Percentiles rank a stretch among this genome's conserved stretches.
phyloP scores from a whole-genome alignment of 2,888 invertebrate genomes.

The Agrochola lychnidis region DNA sequence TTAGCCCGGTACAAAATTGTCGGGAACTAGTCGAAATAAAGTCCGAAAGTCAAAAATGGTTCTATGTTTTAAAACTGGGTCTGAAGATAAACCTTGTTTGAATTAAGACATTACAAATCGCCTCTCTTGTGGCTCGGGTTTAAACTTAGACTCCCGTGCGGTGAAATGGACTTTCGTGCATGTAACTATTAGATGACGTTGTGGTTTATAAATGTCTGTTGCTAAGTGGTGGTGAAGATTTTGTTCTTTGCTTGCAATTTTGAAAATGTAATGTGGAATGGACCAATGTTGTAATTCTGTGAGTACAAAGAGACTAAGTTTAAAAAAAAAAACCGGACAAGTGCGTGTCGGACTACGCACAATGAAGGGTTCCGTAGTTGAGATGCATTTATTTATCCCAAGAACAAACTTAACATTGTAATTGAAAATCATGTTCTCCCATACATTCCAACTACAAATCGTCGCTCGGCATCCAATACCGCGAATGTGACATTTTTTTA shows the following conservation, averaged over 20 bases:
- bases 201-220: constrained; percentile 25
- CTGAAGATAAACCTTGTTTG: neutral
- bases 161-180: constrained; percentile 10
- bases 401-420: too few species aligned
- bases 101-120: constrained; percentile 8
- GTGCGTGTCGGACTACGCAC: too few species aligned
- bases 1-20: neutral
- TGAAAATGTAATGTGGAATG: neutral
- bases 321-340: too few species aligned
- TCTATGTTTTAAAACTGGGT: neutral
- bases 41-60: neutral
- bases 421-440: too few species aligned
- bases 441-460: too few species aligned
- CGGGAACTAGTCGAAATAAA: neutral
- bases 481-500: too few species aligned
- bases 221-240: neutral
- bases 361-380: too few species aligned
- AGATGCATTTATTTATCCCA: too few species aligned
- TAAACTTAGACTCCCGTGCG: constrained; percentile 11
- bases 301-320: neutral
- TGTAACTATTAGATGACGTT: constrained; percentile 10
- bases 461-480: too few species aligned
- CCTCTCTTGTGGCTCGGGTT: constrained; percentile 3
- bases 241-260: neutral
- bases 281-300: neutral